Conservation (phyloP, 2,113 vertebrate species). For the Nothoprocta pentlandii region DNA sequence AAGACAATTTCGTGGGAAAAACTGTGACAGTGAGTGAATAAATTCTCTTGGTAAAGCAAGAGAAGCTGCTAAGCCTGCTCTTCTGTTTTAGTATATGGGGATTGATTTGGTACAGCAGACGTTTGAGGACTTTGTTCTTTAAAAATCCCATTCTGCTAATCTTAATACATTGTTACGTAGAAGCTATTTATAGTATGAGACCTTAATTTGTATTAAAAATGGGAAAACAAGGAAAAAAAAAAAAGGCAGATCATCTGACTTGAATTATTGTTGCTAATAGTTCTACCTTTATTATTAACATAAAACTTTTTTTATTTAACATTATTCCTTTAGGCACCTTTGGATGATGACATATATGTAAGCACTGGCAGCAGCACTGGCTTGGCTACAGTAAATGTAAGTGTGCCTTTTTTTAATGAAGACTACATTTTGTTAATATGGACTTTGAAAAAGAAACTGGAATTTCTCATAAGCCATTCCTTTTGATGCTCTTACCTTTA, state of each 20-base stretch:
- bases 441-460: neutral
- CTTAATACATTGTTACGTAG: neutral
- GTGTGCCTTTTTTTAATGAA: neutral
- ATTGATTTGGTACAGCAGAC: neutral
- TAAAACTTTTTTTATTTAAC: neutral
- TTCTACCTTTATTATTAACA: neutral
- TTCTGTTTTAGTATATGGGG: neutral
- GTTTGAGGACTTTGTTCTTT: neutral
- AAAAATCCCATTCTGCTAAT: neutral
- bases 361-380: conserved; percentile 84
- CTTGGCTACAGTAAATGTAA: conserved; percentile 88
- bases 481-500: neutral
- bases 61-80: neutral
- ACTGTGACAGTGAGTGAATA: conserved; percentile 78
- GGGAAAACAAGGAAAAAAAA: too few species aligned
- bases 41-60: too few species aligned
- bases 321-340: conserved; percentile 61
- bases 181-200: neutral
- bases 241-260: neutral
- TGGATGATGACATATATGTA: conserved; percentile 80
- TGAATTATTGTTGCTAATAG: neutral
- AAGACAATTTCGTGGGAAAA: conserved; percentile 77
- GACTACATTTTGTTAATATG: neutral
- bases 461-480: neutral
- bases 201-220: neutral